phyloP scores from a whole-genome alignment of 2,888 invertebrate genomes.

The Aphelenchoides bicaudatus region DNA sequence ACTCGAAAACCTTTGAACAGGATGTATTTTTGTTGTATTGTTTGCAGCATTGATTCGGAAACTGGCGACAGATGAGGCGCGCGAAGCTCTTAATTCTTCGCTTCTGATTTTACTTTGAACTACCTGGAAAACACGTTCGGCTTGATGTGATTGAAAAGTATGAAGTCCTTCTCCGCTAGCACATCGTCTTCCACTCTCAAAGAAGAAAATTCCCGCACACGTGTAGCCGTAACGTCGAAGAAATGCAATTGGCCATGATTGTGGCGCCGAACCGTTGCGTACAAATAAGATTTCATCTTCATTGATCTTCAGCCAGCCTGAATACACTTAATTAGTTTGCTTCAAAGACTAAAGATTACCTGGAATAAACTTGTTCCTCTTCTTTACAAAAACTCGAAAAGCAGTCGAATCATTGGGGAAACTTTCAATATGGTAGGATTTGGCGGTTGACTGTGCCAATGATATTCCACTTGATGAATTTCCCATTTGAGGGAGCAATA shows the following conservation, averaged over 20 bases:
- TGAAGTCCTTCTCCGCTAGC: slow-evolving; percentile 56
- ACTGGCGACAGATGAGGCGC: slow-evolving; percentile 35
- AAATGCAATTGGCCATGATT: slow-evolving; percentile 51
- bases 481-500: too few species aligned
- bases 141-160: slow-evolving; percentile 55
- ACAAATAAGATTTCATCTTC: slow-evolving; percentile 46
- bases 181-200: slow-evolving; percentile 54
- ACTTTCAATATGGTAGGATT: slow-evolving; percentile 30
- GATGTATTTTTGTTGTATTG: slow-evolving; percentile 33
- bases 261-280: slow-evolving; percentile 38
- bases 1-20: slow-evolving; percentile 50
- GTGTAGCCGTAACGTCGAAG: slow-evolving; percentile 56
- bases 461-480: too few species aligned
- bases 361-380: slow-evolving; percentile 46
- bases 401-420: slow-evolving; percentile 38
- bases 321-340: slow-evolving; percentile 13
- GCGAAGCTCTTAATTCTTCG: slow-evolving; percentile 37
- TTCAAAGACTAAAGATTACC: slow-evolving; percentile 23
- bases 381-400: slow-evolving; percentile 48
- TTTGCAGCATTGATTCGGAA: slow-evolving; percentile 25
- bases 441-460: too few species aligned
- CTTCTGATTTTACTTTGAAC: slow-evolving; percentile 37
- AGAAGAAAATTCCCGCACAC: slow-evolving; percentile 54
- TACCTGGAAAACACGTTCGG: slow-evolving; percentile 55
- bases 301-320: slow-evolving; percentile 47